Conservation (phyloP, 2,888 invertebrate species). For the Trypoxylon attenuatum region DNA sequence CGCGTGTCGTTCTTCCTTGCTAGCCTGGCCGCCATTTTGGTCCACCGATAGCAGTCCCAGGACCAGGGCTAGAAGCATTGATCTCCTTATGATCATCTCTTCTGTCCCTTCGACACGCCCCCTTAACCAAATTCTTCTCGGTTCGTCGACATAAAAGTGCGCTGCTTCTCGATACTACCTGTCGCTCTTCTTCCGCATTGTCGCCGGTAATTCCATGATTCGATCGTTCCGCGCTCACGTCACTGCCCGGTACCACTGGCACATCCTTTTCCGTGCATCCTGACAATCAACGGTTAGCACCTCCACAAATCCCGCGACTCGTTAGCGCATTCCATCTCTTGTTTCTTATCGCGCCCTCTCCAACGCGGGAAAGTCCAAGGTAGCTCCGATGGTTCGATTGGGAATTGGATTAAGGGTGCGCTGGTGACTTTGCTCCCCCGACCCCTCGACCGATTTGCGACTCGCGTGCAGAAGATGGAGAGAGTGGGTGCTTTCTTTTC, state of each 20-base stretch:
- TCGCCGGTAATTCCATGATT: slow-evolving; percentile 40
- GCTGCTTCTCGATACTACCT: slow-evolving; percentile 61
- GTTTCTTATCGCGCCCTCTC: background rate
- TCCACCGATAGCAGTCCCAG: slow-evolving; percentile 63
- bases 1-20: slow-evolving; percentile 26
- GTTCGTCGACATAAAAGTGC: slow-evolving; percentile 34
- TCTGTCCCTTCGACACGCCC: slow-evolving; percentile 50
- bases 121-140: slow-evolving; percentile 44
- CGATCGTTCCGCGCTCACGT: slow-evolving; percentile 18
- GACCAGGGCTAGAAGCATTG: slow-evolving; percentile 66
- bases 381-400: background rate
- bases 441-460: background rate
- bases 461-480: too few relatives aligned
- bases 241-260: background rate
- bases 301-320: slow-evolving; percentile 1
- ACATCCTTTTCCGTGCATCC: background rate
- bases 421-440: too few relatives aligned
- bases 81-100: slow-evolving; percentile 67
- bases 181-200: slow-evolving; percentile 67
- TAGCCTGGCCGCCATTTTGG: slow-evolving; percentile 57
- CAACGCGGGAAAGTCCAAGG: background rate
- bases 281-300: background rate
- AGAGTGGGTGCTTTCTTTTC: slow-evolving; percentile 1
- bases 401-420: background rate
- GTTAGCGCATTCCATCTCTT: slow-evolving; percentile 20